Evolutionary conservation across 2,797 vertebrate species (phyloP).

Genomic region (Intellagama lesueurii): DNA sequence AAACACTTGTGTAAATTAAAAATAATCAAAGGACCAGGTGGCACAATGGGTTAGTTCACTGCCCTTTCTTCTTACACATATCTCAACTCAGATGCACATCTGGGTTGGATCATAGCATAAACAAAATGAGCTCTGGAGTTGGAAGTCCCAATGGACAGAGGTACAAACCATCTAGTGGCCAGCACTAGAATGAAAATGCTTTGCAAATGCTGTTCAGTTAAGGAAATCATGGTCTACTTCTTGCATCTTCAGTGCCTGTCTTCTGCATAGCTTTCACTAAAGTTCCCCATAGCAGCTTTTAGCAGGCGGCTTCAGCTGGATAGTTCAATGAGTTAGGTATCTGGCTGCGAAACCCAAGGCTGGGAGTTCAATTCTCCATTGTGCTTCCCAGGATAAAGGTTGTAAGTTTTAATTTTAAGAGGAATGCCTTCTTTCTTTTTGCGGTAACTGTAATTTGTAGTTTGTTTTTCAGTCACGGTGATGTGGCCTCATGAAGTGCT

Average conservation of each 20-base stretch:
- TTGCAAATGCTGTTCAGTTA: background rate
- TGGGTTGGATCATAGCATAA: conserved; percentile 9
- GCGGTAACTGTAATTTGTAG: no score
- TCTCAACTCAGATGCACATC: background rate
- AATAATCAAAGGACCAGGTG: background rate
- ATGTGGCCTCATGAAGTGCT: no score
- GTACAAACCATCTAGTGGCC: conserved; percentile 15
- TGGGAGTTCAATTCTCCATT: no score
- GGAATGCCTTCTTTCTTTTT: no score
- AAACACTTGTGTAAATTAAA: conserved; percentile 13
- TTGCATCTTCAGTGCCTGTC: background rate
- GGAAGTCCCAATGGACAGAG: background rate
- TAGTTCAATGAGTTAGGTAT: no score
- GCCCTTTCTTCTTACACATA: conserved; percentile 24
- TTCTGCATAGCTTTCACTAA: background rate
- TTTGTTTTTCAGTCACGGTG: no score
- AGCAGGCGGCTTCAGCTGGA: background rate
- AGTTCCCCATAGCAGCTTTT: background rate
- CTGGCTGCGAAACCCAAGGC: no score
- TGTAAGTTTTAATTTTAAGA: no score
- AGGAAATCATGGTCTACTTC: background rate
- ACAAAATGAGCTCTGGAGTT: conserved; percentile 28
- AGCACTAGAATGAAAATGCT: conserved; percentile 3
- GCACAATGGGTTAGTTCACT: background rate
- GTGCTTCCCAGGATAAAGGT: no score